Evolutionary conservation across 2,888 invertebrate genomes (phyloP).

Genomic region (Luperina testacea): DNA sequence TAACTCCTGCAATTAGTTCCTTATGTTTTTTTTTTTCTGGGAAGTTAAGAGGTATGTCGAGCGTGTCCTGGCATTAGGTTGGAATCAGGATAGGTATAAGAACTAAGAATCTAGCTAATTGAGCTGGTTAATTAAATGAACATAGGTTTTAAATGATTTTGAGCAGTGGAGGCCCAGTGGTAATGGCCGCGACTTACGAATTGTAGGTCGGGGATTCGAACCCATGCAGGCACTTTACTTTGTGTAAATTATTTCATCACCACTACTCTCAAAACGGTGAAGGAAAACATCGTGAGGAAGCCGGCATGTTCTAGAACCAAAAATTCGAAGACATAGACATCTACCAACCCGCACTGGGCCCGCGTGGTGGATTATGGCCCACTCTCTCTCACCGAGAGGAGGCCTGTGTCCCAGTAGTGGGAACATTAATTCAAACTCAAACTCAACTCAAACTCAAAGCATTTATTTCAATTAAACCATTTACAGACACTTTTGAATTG

Average conservation of each 20-base stretch:
- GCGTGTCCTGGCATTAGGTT: constrained; percentile 30
- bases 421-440: no score
- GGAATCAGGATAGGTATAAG: constrained; percentile 33
- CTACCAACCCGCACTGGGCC: no score
- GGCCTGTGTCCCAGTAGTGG: neutral
- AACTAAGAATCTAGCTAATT: constrained; percentile 35
- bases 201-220: neutral
- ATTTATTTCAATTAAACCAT: no score
- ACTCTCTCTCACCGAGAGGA: neutral
- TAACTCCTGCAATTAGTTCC: constrained; percentile 27
- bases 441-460: no score
- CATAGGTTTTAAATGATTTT: neutral
- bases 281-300: neutral
- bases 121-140: neutral
- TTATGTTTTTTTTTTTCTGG: constrained; percentile 12
- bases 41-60: constrained; percentile 4
- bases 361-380: no score
- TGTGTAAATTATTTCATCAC: neutral
- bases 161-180: no score
- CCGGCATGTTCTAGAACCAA: neutral
- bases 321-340: no score
- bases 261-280: neutral
- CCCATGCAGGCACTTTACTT: neutral
- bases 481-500: no score
- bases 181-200: neutral